Conservation (phyloP, 2,797 vertebrate species). For the Mycteria americana region DNA sequence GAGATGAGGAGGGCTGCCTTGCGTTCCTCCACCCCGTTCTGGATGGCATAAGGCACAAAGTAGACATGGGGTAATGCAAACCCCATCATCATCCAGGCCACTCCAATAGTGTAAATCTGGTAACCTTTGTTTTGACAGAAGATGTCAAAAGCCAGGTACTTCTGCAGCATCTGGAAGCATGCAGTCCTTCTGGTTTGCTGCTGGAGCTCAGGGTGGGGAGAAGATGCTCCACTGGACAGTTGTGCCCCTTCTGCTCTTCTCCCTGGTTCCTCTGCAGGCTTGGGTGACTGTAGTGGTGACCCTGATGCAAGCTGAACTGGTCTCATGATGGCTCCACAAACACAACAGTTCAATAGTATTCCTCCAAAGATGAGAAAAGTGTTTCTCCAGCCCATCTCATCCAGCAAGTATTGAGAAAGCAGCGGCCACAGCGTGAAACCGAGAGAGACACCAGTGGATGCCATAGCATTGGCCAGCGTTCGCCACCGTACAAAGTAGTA, state of each 20-base stretch:
- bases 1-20: conserved; percentile 86
- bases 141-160: conserved; percentile 91
- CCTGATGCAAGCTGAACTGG: conserved; percentile 70
- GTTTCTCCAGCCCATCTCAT: conserved; percentile 89
- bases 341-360: conserved; percentile 88
- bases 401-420: conserved; percentile 85
- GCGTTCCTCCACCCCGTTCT: conserved; percentile 76
- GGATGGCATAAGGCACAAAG: conserved; percentile 88
- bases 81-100: conserved; percentile 89
- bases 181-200: not conserved
- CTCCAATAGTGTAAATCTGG: conserved; percentile 80
- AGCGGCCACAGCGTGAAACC: conserved; percentile 86
- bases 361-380: conserved; percentile 90
- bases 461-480: conserved; percentile 87
- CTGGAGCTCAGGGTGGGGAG: not conserved
- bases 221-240: conserved; percentile 5
- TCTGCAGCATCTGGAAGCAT: conserved; percentile 62
- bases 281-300: not conserved
- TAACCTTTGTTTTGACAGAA: conserved; percentile 83
- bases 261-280: not conserved
- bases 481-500: conserved; percentile 87
- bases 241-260: not conserved
- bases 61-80: conserved; percentile 86
- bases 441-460: conserved; percentile 88
- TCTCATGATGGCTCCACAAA: conserved; percentile 91